These are phyloP conservation scores for Diadegma fenestrale DNA, from an alignment of 2,888 invertebrate species.

Conservation along the genomic window DNA sequence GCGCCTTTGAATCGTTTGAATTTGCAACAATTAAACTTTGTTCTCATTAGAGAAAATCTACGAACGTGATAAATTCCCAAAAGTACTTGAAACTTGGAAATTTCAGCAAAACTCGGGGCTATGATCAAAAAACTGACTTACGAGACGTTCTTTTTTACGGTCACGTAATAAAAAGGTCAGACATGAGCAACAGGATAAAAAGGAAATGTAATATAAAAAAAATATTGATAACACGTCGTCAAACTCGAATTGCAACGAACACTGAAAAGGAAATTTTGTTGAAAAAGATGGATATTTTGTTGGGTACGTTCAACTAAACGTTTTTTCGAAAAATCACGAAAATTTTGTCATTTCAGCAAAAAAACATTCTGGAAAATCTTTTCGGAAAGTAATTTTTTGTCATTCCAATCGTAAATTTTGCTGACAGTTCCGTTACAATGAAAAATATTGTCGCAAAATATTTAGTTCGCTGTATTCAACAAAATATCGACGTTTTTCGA, in stretches of 20 bases:
- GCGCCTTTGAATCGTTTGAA: not conserved
- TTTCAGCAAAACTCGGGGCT: slow-evolving; percentile 24
- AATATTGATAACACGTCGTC: slow-evolving; percentile 16
- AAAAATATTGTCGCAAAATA: too few species aligned
- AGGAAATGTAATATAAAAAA: slow-evolving; percentile 25
- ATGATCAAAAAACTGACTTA: slow-evolving; percentile 54
- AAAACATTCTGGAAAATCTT: too few species aligned
- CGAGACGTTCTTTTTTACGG: slow-evolving; percentile 51
- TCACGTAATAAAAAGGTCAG: slow-evolving; percentile 51
- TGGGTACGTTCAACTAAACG: too few species aligned
- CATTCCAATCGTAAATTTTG: too few species aligned
- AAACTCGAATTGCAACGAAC: not conserved
- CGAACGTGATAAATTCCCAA: slow-evolving; percentile 3
- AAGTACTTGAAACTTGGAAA: slow-evolving; percentile 24
- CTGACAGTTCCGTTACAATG: too few species aligned
- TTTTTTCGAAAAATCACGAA: too few species aligned
- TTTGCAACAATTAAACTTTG: not conserved
- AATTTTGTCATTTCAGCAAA: too few species aligned
- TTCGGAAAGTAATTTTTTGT: too few species aligned
- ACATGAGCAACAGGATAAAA: slow-evolving; percentile 51
- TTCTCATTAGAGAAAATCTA: slow-evolving; percentile 38
- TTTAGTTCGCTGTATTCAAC: too few species aligned
- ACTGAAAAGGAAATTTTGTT: too few species aligned
- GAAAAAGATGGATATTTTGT: too few species aligned
- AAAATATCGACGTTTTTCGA: too few species aligned